Evolutionary conservation across 2,113 vertebrate genomes (phyloP), one percentile per base, ranked within the genome.

Genomic region (Phrynocephalus versicolor): DNA sequence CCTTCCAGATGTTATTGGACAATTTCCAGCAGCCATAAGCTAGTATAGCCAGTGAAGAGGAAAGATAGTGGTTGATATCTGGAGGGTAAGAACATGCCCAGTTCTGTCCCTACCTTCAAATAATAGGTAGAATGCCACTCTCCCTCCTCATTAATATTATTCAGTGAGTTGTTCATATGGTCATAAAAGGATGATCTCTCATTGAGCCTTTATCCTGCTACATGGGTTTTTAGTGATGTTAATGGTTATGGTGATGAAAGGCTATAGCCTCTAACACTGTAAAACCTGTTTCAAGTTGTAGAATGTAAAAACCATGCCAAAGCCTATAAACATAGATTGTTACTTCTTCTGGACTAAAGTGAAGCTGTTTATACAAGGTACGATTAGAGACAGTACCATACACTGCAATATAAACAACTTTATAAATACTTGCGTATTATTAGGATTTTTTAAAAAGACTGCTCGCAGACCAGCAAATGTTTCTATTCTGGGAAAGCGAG

Each of bases 221-320:
- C 85, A 0, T 13, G 27, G 25, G 18, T 14, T n/a, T n/a, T 19
- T 91, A 81, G 3, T 83, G 60, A 82, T 18, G 55, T 14, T 27
- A 25, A 78, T 73, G 30, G 74, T 60, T 84, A 89, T 78, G 55
- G 79, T 55, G 80, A 71, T 73, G 86, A 93, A 88, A 1, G 85
- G 45, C 18, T 92, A 71, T 55, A 90, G 30, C 25, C 39, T 0
- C 89, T 80, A 85, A 35, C 58, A 76, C 89, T 84, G 83, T 80
- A 81, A 89, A 92, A 85, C 70, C 57, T 90, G 64, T 84, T 90
- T 72, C 70, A 82, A 87, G 8, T 88, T 91, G 1, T 81, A 90
- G 77, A 93, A 88, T 76, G 41, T 69, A 93, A 94, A 92, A 80
- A 16, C 80, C 25, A 87, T 89, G 82, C 78, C 87, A 94, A 92